Percentiles rank a stretch among this genome's conserved stretches.
Conservation (phyloP, 64 coral and sea anemone genomes). For the Pocillopora verrucosa region DNA sequence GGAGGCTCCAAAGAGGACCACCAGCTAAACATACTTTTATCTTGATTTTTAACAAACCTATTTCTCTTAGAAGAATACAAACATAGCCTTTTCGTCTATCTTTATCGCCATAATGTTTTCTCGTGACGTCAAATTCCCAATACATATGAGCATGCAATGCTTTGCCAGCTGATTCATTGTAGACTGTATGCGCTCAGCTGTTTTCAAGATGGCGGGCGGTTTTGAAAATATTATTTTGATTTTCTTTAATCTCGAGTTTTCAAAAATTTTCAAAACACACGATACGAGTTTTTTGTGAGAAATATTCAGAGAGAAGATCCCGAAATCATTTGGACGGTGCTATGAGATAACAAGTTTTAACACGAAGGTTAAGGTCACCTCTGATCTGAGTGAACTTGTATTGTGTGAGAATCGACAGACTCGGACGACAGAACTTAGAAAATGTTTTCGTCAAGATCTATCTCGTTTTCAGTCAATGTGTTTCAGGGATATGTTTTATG, state of each 20-base stretch:
- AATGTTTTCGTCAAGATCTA: too few relatives aligned
- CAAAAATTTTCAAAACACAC: not conserved
- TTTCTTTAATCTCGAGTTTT: not conserved
- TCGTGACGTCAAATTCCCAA: slow-evolving; percentile 41
- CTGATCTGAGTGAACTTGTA: too few relatives aligned
- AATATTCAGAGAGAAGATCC: too few relatives aligned
- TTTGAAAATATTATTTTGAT: not conserved
- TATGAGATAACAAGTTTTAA: too few relatives aligned
- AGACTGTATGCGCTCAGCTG: not conserved
- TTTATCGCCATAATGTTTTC: slow-evolving; percentile 4
- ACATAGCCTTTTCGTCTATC: not conserved
- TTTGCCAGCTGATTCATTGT: not conserved
- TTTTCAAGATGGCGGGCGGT: not conserved
- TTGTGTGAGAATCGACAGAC: too few relatives aligned
- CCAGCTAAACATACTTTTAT: slow-evolving; percentile 28
- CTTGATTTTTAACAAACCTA: not conserved
- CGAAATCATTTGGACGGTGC: too few relatives aligned
- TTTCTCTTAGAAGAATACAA: not conserved
- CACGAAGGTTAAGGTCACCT: too few relatives aligned
- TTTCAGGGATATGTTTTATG: not conserved
- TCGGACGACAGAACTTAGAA: too few relatives aligned
- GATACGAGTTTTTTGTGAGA: not conserved
- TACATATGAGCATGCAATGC: not conserved
- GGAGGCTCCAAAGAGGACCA: slow-evolving; percentile 35
- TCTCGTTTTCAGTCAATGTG: not conserved